Evolutionary conservation across 2,888 invertebrate species (phyloP), one percentile per base, ranked within the genome.

Genomic region (Cryptocheilus praepositus): DNA sequence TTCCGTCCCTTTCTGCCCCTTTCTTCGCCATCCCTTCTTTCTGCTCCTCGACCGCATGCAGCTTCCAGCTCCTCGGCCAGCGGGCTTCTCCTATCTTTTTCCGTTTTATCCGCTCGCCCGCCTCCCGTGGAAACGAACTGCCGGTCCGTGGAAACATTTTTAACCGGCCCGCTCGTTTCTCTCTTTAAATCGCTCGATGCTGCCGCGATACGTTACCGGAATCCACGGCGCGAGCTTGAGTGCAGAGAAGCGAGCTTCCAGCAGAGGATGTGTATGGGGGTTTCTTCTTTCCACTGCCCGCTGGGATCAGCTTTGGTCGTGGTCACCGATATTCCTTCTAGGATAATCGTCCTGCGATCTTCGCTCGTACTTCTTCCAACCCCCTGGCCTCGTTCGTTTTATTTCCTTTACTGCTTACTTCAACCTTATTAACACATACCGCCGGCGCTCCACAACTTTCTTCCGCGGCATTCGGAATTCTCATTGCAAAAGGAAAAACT

Each of bases 151-250:
- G 76, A 78, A 83, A 81, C 77, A 83, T 82, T 82, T 81, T 81
- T 79, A 77, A 79, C 81, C 76, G 63, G 64, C 59, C 1, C 57
- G 69, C 73, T 79, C 77, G 73, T 83, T 79, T 77, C 75, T 82
- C 77, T 80, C 72, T 73, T 68, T 76, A 76, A 83, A 79, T 81
- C 80, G 81, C 72, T 77, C 76, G 74, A 76, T 82, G 70, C 73
- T 62, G 63, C 68, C 57, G 49, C 76, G 73, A 82, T 81, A 81
- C 73, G 71, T 81, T 81, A 82, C 74, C 57, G 18, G 61, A 71
- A 70, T 70, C 69, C 76, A 64, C 53, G 76, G 67, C 25, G 51
- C 54, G 28, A 43, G 56, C 52, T 56, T 53, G 53, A 25, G 25
- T 25, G 25, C 5, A 21, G 53, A 61, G 63, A 56, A 28, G 4